Percentiles rank a stretch among this genome's conserved stretches.
Conservation (phyloP, 2,888 invertebrate species). For the Ectobius pallidus region DNA sequence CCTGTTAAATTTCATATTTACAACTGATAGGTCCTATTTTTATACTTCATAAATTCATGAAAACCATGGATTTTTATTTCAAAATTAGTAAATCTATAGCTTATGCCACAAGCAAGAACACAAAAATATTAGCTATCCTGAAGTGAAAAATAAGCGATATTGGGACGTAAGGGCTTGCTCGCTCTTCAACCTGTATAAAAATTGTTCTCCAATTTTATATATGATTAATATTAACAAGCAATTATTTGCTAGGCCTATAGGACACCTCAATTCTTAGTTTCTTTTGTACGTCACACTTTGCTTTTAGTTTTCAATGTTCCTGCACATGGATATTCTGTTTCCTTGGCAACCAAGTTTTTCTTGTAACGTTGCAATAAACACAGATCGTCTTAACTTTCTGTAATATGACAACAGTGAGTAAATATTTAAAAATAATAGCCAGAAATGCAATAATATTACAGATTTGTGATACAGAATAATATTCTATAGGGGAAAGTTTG, state of each 20-base stretch:
- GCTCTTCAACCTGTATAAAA: not conserved
- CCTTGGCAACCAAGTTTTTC: too few relatives aligned
- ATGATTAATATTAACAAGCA: too few relatives aligned
- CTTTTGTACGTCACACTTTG: not conserved
- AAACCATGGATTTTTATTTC: not conserved
- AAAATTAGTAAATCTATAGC: slow-evolving; percentile 2
- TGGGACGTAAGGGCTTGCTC: not conserved
- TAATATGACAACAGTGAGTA: too few relatives aligned
- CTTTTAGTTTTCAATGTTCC: not conserved
- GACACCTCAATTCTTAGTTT: not conserved
- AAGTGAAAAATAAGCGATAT: not conserved
- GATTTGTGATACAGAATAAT: too few relatives aligned
- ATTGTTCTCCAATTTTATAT: not conserved
- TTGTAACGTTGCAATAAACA: too few relatives aligned
- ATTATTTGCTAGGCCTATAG: not conserved
- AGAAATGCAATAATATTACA: too few relatives aligned
- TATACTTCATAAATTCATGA: slow-evolving; percentile 2
- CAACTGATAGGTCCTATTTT: not conserved
- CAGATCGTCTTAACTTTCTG: too few relatives aligned
- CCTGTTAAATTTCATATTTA: slow-evolving; percentile 23
- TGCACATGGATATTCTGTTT: not conserved
- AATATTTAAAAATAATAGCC: too few relatives aligned
- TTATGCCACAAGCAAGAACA: slow-evolving; percentile 16
- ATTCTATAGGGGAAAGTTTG: too few relatives aligned
- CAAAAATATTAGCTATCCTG: slow-evolving; percentile 10